Conservation (phyloP, 1,140 invertebrate genomes). For the Heliconius hermathena region DNA sequence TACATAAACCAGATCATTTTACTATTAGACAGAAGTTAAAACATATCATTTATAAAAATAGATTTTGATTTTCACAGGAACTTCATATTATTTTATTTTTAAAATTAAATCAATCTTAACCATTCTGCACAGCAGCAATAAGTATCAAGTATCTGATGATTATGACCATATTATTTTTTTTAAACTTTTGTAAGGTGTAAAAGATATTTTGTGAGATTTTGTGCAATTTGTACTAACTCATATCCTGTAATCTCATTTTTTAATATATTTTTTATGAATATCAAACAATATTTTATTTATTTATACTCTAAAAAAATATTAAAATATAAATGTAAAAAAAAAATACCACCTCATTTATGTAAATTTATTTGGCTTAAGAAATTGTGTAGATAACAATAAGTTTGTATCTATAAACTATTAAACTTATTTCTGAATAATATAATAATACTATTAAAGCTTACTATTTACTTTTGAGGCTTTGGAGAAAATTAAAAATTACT, state of each 20-base stretch:
- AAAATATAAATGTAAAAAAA: not conserved
- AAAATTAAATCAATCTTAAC: not conserved
- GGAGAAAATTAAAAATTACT: too few relatives aligned
- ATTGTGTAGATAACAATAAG: not conserved
- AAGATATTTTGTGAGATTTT: not conserved
- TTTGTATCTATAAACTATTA: not conserved
- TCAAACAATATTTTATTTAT: not conserved
- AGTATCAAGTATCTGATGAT: not conserved
- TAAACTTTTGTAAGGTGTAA: not conserved
- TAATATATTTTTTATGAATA: conserved; percentile 5
- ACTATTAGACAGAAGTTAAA: not conserved
- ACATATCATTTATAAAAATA: not conserved
- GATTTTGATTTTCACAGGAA: not conserved
- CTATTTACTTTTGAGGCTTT: too few relatives aligned
- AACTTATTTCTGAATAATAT: too few relatives aligned
- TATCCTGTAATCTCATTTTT: not conserved
- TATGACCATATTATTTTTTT: not conserved
- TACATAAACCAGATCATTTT: not conserved
- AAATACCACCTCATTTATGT: not conserved
- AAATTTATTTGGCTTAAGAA: conserved; percentile 3
- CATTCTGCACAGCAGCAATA: not conserved
- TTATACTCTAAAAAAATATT: not conserved
- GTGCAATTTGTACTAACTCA: not conserved
- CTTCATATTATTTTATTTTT: not conserved
- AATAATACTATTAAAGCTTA: too few relatives aligned